These are phyloP conservation scores for Cetoscarus ocellatus DNA, from an alignment of 2,797 vertebrate genomes.

Conservation along the genomic window DNA sequence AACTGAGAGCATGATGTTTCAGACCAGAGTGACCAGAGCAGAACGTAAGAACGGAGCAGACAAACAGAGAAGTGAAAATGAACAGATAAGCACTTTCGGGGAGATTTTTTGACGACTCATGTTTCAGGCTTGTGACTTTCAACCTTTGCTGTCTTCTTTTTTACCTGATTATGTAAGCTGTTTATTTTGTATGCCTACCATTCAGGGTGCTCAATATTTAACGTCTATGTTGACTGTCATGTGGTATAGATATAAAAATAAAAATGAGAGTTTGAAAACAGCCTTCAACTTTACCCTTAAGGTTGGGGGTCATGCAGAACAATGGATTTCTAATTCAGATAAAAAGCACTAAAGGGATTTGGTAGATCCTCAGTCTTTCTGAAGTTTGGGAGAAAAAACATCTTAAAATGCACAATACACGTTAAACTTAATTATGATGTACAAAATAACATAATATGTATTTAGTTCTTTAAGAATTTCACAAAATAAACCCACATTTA, in stretches of 20 bases:
- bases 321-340: no score
- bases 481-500: neutral
- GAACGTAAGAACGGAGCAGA: conserved; percentile 6
- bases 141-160: neutral
- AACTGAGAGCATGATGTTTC: conserved; percentile 61
- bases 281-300: neutral
- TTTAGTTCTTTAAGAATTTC: neutral
- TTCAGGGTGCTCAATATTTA: no score
- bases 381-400: neutral
- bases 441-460: neutral
- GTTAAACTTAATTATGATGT: neutral
- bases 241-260: no score
- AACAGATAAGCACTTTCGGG: conserved; percentile 2
- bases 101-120: conserved; percentile 12
- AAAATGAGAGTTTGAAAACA: no score
- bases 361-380: neutral
- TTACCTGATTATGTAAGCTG: neutral
- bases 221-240: no score
- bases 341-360: no score
- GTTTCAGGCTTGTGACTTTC: conserved; percentile 20
- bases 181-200: neutral
- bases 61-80: conserved; percentile 55
- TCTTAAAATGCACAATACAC: neutral
- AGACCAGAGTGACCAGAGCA: conserved; percentile 29
- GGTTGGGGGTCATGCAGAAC: neutral